Conservation (phyloP, 2,888 invertebrate genomes). For the Chymomyza fuscimana region DNA sequence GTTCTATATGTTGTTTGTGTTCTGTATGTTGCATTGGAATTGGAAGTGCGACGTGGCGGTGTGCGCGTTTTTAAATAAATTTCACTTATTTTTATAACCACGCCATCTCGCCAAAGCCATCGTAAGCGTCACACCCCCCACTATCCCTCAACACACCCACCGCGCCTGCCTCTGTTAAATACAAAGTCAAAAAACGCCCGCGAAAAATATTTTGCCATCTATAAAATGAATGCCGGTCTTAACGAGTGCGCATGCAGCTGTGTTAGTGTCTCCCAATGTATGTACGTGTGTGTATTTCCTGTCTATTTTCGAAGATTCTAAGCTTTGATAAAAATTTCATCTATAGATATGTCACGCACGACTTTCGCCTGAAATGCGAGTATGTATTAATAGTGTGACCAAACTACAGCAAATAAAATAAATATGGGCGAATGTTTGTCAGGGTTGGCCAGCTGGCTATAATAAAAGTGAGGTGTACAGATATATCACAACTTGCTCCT, state of each 20-base stretch:
- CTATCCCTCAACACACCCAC: neutral
- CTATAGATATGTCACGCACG: no score
- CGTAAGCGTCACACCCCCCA: neutral
- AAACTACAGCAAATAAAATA: neutral
- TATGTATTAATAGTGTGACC: neutral
- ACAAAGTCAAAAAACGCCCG: conserved; percentile 16
- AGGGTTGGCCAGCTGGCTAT: neutral
- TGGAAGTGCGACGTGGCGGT: conserved; percentile 47
- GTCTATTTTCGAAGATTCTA: neutral
- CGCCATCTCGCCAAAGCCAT: conserved; percentile 12
- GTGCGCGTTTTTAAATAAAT: conserved; percentile 51
- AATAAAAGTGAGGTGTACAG: no score
- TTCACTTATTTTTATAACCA: conserved; percentile 57
- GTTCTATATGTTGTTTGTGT: conserved; percentile 10
- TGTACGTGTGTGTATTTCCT: neutral
- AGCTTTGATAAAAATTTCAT: neutral
- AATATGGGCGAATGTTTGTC: neutral
- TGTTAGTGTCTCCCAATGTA: neutral
- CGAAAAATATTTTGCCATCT: conserved; percentile 9
- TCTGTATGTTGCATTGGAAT: conserved; percentile 46
- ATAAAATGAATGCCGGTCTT: neutral
- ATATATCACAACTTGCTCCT: no score
- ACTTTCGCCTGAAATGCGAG: no score
- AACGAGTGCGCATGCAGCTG: neutral
- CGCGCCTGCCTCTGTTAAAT: conserved; percentile 17